These are phyloP conservation scores for Melanostoma scalare DNA, from an alignment of 2,888 invertebrate genomes.

Conservation along the genomic window DNA sequence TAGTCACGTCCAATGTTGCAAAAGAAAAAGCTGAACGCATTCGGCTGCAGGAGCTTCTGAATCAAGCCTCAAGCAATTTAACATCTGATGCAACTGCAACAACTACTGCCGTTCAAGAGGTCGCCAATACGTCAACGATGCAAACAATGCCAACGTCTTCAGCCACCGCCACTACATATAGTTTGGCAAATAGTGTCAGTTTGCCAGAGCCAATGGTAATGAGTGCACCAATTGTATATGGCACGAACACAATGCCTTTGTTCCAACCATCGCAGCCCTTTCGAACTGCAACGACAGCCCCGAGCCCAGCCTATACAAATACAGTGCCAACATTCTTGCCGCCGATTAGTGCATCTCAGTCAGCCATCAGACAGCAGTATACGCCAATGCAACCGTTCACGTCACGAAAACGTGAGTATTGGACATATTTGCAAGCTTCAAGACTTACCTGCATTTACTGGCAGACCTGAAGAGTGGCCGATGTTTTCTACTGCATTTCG, in stretches of 20 bases:
- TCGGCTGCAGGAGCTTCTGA: conserved; percentile 12
- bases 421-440: conserved; percentile 14
- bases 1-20: conserved; percentile 20
- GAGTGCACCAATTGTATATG: too few species aligned
- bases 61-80: conserved; percentile 13
- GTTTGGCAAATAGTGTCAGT: neutral
- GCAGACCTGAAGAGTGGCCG: conserved; percentile 50
- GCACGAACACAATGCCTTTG: neutral
- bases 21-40: conserved; percentile 20
- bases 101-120: neutral
- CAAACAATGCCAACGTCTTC: neutral
- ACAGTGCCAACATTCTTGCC: conserved; percentile 37
- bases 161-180: conserved; percentile 2
- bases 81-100: conserved; percentile 17
- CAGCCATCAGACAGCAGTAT: conserved; percentile 14
- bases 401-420: conserved; percentile 11
- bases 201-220: too few species aligned
- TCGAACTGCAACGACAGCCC: conserved; percentile 6
- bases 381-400: conserved; percentile 17
- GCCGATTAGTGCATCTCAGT: conserved; percentile 24
- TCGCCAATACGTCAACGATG: conserved; percentile 19
- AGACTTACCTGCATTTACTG: conserved; percentile 32
- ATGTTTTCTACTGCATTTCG: neutral
- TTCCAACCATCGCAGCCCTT: conserved; percentile 1
- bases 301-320: conserved; percentile 21